Evolutionary conservation across 2,888 invertebrate species (phyloP).

Genomic region (Meteorus colon): DNA sequence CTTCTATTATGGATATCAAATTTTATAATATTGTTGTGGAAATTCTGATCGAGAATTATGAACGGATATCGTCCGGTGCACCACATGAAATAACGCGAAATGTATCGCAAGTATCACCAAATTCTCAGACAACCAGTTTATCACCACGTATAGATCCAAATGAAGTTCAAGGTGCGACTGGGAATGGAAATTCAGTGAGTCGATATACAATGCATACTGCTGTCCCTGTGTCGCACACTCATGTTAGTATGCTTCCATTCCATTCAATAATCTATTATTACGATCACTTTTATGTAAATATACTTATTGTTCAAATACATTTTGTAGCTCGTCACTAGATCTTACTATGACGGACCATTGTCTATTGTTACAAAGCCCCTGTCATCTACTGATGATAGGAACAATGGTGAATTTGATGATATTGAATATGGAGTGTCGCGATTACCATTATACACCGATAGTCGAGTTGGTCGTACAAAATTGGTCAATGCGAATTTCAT

Average conservation of each 20-base stretch:
- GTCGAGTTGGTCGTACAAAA: constrained; percentile 62
- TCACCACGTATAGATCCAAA: constrained; percentile 54
- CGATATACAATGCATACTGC: constrained; percentile 59
- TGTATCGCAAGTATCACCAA: constrained; percentile 51
- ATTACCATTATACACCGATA: constrained; percentile 62
- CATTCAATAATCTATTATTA: constrained; percentile 21
- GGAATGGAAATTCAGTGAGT: constrained; percentile 61
- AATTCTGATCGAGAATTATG: constrained; percentile 92
- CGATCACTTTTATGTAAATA: constrained; percentile 2
- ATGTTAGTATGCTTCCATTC: constrained; percentile 53
- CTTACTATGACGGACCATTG: constrained; percentile 65
- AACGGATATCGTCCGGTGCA: constrained; percentile 76
- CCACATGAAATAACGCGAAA: constrained; percentile 59
- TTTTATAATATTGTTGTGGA: constrained; percentile 99
- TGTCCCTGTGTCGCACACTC: constrained; percentile 58
- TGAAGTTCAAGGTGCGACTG: constrained; percentile 59
- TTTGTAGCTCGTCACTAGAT: constrained; percentile 60
- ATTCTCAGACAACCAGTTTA: constrained; percentile 48
- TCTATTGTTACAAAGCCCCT: constrained; percentile 60
- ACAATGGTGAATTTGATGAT: constrained; percentile 68
- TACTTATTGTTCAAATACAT: constrained; percentile 21
- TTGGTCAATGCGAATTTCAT: constrained; percentile 66
- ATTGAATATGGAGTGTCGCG: constrained; percentile 62
- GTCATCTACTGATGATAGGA: constrained; percentile 60
- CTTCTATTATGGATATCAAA: constrained; percentile 98